Evolutionary conservation across 2,797 vertebrate species (phyloP).

Genomic region (Schizopygopsis malacanthus): DNA sequence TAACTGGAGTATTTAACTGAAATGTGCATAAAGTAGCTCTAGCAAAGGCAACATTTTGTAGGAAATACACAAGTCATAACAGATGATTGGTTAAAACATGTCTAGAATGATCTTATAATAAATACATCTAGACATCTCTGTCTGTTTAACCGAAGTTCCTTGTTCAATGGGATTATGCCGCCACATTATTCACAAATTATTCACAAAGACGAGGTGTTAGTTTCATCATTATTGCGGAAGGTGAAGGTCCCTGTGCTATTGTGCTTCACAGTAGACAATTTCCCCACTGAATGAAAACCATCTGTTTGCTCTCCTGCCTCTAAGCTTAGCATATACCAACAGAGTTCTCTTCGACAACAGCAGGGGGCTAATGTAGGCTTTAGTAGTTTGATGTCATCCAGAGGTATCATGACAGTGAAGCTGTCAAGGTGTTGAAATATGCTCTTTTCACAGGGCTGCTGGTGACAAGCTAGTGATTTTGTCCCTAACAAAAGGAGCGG

Average conservation of each 20-base stretch:
- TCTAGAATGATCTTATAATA: conserved; percentile 9
- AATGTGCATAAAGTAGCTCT: background rate
- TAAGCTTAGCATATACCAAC: conserved; percentile 57
- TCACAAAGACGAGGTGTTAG: conserved; percentile 2
- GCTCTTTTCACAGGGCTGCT: conserved; percentile 67
- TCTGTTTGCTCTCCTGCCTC: conserved; percentile 62
- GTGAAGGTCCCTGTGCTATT: conserved; percentile 15
- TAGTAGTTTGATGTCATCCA: conserved; percentile 68
- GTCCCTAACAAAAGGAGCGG: conserved; percentile 65
- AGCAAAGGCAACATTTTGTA: background rate
- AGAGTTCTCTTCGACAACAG: conserved; percentile 62
- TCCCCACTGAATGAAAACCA: conserved; percentile 41
- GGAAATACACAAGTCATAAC: background rate
- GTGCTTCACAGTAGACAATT: conserved; percentile 29
- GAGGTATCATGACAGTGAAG: conserved; percentile 65
- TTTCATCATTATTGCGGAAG: conserved; percentile 35
- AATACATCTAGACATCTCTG: background rate
- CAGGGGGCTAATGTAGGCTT: conserved; percentile 71
- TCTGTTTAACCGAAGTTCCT: conserved; percentile 1
- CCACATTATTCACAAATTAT: background rate
- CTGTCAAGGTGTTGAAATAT: conserved; percentile 67
- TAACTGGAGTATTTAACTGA: background rate
- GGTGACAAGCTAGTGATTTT: conserved; percentile 67
- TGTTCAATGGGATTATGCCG: background rate
- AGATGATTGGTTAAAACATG: background rate